Percentiles rank a stretch among this genome's conserved stretches.
phyloP scores from a whole-genome alignment of 2,113 vertebrate genomes.

The Crypturellus undulatus region DNA sequence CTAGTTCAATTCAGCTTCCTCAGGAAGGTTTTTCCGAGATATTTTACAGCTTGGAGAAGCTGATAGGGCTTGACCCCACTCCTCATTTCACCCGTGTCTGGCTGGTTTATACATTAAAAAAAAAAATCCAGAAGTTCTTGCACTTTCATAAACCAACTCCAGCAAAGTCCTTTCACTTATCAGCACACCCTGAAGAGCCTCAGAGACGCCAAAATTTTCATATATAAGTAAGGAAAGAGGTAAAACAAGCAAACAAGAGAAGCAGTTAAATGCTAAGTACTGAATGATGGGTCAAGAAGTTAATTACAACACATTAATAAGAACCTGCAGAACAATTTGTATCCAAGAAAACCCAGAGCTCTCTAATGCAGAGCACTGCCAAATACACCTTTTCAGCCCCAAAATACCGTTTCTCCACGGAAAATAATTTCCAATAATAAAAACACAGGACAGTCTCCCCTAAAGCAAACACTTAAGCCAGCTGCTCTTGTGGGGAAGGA shows the following conservation, averaged over 20 bases:
- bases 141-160: background rate
- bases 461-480: background rate
- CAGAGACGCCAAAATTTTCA: background rate
- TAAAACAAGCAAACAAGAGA: rapidly evolving
- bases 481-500: background rate
- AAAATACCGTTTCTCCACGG: background rate
- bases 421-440: background rate
- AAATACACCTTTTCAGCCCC: rapidly evolving
- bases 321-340: rapidly evolving
- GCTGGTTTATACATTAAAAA: background rate
- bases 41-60: background rate
- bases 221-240: background rate
- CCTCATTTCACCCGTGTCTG: background rate
- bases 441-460: background rate
- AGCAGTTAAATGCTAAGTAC: background rate
- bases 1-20: background rate
- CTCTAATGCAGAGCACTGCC: background rate
- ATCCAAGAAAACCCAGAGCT: background rate
- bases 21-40: rapidly evolving
- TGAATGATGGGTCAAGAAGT: background rate
- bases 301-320: background rate
- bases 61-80: background rate
- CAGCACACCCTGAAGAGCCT: background rate
- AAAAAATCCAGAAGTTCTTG: background rate
- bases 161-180: background rate